Evolutionary conservation across 2,797 vertebrate genomes (phyloP), one percentile per base, ranked within the genome.

Genomic region (Tenualosa thibaudeaui): DNA sequence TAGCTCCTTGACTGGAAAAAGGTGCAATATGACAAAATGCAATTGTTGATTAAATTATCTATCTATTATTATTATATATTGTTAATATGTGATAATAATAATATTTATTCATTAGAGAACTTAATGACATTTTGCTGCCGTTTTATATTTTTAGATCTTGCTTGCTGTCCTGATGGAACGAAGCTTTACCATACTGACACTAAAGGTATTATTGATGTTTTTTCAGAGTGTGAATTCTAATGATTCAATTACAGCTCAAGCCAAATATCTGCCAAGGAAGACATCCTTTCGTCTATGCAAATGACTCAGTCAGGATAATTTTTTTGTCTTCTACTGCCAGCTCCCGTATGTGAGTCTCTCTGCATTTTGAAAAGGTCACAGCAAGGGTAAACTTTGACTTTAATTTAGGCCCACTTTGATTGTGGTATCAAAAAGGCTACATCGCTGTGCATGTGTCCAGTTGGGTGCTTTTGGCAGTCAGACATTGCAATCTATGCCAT

Each of bases 311-410:
- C 65, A 40, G 65, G 12, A 71, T 71, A 12, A 43, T 43, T 2
- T 62, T 43, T 2, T 9, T 78, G 43, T 22, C 71, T 78, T 78
- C 43, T 8, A 22, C 71, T 8, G 46, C 37, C 43, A 46, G 40
- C 5, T 12, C 5, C 65, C 8, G 12, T 3, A 40, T 37, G 15
- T 15, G 13, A 37, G 17, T 22, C 71, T 78, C 71, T 22, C 19
- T 78, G 71, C 71, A 22, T 78, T 78, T 46, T 22, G 46, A 78
- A 78, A 78, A 78, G 68, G 71, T 46, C 71, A 78, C 71, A 78
- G 19, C 71, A 78, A 46, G 37, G 71, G 43, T 19, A 78, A 78
- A 78, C 71, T 37, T 10, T 46, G 37, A 19, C 71, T 71, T 71
- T 78, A 46, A 78, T 78, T 78, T 17, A 19, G 71, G 37, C 2